phyloP scores from a whole-genome alignment of 2,113 vertebrate species.

The Phyllostomus discolor region DNA sequence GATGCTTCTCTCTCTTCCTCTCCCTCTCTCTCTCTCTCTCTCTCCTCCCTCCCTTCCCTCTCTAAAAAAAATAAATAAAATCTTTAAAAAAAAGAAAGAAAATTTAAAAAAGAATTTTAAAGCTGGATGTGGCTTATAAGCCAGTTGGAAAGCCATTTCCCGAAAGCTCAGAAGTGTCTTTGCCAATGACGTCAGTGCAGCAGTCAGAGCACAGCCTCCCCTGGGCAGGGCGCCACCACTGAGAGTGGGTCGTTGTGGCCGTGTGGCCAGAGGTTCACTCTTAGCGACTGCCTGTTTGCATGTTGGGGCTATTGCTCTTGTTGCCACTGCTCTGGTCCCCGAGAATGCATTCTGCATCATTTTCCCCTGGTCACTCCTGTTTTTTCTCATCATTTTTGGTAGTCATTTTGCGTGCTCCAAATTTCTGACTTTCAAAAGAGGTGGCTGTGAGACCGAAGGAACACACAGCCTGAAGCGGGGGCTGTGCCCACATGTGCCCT shows the following conservation, averaged over 20 bases:
- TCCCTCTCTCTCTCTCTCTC: too few species aligned
- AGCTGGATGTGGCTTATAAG: neutral
- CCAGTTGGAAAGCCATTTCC: neutral
- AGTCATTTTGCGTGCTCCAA: neutral
- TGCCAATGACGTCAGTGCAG: neutral
- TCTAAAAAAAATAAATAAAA: too few species aligned
- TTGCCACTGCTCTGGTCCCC: neutral
- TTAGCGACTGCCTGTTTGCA: neutral
- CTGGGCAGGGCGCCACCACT: neutral
- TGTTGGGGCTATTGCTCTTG: neutral
- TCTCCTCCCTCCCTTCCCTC: too few species aligned
- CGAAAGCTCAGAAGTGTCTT: neutral
- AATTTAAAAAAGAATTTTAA: neutral
- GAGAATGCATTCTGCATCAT: neutral
- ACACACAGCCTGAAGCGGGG: neutral
- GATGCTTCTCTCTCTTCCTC: too few species aligned
- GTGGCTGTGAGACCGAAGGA: neutral
- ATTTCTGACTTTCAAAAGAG: neutral
- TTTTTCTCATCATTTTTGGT: neutral
- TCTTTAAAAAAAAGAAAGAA: too few species aligned
- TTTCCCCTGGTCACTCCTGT: neutral
- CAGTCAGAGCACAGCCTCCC: neutral
- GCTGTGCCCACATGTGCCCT: neutral
- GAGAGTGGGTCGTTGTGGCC: neutral
- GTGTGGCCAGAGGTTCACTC: neutral